A percentile compares a stretch with the other conserved stretches of the same genome.
These are phyloP conservation scores for Stigmatopora argus DNA, from an alignment of 2,113 vertebrate species.

Conservation along the genomic window DNA sequence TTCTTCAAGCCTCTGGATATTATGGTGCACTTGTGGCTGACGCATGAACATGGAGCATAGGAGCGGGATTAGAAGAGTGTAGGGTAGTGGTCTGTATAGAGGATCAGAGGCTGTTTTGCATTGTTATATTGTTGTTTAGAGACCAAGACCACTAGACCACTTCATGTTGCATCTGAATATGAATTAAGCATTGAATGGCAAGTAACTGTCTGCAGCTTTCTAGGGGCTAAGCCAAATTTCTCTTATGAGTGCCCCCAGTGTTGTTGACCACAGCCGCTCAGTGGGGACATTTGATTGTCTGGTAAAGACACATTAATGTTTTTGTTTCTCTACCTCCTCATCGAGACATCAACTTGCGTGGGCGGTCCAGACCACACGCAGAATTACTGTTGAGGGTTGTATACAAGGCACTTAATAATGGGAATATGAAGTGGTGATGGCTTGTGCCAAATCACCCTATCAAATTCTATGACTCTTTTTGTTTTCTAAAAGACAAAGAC, in stretches of 20 bases:
- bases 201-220: conserved; percentile 43
- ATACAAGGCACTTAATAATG: conserved; percentile 44
- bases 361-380: conserved; percentile 59
- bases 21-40: too few relatives aligned
- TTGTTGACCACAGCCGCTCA: conserved; percentile 39
- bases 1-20: too few relatives aligned
- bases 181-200: conserved; percentile 53
- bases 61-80: too few relatives aligned
- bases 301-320: conserved; percentile 48
- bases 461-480: conserved; percentile 44
- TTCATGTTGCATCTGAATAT: conserved; percentile 56
- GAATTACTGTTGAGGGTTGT: conserved; percentile 47
- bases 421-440: conserved; percentile 36
- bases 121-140: too few relatives aligned
- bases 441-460: conserved; percentile 48
- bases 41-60: too few relatives aligned
- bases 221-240: conserved; percentile 61
- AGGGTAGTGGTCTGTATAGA: too few relatives aligned
- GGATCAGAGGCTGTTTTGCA: too few relatives aligned
- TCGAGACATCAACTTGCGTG: conserved; percentile 40
- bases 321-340: conserved; percentile 58
- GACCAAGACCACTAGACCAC: conserved; percentile 21
- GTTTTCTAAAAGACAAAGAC: conserved; percentile 9
- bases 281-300: conserved; percentile 48
- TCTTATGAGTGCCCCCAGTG: conserved; percentile 40